Conservation (phyloP, 2,113 vertebrate genomes). For the Megaceryle maxima region DNA sequence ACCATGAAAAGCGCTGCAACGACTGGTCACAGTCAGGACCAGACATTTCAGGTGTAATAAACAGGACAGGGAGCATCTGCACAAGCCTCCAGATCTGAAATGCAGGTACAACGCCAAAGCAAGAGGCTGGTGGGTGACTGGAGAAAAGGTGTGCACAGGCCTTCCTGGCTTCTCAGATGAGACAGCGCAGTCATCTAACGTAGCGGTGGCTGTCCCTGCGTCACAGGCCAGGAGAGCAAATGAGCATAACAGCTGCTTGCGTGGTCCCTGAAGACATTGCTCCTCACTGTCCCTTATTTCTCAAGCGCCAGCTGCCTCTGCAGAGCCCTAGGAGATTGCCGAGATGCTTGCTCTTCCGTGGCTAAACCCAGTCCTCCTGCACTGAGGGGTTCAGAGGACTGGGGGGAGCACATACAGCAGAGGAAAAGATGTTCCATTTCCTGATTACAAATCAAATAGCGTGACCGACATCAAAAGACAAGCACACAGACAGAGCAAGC, state of each 20-base stretch:
- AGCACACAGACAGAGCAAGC: neutral
- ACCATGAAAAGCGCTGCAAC: neutral
- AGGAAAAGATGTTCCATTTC: neutral
- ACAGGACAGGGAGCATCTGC: neutral
- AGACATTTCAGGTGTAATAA: neutral
- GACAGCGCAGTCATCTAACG: neutral
- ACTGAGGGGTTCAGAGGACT: neutral
- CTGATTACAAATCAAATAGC: neutral
- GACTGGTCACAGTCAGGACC: neutral
- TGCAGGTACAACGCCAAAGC: neutral
- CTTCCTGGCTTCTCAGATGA: neutral
- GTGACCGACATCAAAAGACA: constrained; percentile 29
- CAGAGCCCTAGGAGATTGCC: neutral
- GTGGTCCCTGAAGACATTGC: neutral
- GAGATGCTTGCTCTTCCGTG: neutral
- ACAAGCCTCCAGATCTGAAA: rapidly evolving
- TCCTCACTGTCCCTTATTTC: neutral
- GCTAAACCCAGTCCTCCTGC: neutral
- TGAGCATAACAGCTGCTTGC: neutral
- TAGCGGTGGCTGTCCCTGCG: neutral
- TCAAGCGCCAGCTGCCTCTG: neutral
- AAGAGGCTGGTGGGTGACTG: neutral
- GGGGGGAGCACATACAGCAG: neutral
- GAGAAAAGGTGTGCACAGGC: neutral
- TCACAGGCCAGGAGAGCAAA: neutral